Evolutionary conservation across 2,113 vertebrate species (phyloP).

Genomic region (Panurus biarmicus): DNA sequence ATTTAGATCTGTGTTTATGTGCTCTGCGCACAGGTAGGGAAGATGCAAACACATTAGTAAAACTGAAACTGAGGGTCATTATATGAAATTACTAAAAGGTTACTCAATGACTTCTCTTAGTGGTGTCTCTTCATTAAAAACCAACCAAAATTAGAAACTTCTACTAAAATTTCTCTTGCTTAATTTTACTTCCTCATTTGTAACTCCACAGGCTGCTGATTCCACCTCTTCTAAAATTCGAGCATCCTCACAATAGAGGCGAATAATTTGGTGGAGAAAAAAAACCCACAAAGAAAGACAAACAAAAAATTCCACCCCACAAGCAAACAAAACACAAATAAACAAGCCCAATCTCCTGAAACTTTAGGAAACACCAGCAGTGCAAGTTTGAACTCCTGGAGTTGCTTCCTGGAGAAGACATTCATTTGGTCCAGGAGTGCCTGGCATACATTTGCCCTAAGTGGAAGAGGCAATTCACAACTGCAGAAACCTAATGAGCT

Average conservation of each 20-base stretch:
- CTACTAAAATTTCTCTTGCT: neutral
- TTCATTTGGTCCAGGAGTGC: neutral
- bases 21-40: neutral
- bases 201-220: neutral
- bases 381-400: neutral
- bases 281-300: neutral
- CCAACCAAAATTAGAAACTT: neutral
- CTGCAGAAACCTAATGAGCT: neutral
- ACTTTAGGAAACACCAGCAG: neutral
- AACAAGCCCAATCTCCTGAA: neutral
- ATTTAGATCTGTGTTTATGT: neutral
- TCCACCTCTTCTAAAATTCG: neutral
- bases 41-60: neutral
- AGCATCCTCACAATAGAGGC: neutral
- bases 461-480: neutral
- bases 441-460: neutral
- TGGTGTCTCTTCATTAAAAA: neutral
- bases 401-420: neutral
- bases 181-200: neutral
- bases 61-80: neutral
- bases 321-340: neutral
- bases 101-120: neutral
- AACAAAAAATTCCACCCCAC: neutral
- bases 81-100: neutral
- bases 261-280: neutral